These are phyloP conservation scores for Idaea dimidiata DNA, from an alignment of 2,888 invertebrate genomes.

Conservation along the genomic window DNA sequence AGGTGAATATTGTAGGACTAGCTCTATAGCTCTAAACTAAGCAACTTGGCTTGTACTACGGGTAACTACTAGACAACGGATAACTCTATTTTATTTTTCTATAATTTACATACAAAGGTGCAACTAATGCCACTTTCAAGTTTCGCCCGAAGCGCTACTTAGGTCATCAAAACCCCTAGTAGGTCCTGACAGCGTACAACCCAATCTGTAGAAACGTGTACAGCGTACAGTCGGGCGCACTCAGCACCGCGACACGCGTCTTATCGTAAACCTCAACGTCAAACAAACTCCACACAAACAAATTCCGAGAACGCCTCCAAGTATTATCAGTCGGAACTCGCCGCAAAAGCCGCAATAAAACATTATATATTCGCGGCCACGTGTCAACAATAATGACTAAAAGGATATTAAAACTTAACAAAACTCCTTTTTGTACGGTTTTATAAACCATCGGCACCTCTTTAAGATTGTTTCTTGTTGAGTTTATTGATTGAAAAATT, in stretches of 20 bases:
- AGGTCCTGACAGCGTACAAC: neutral
- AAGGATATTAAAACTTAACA: slow-evolving; percentile 17
- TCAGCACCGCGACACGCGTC: slow-evolving; percentile 13
- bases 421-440: slow-evolving; percentile 51
- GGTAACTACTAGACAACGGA: too few species aligned
- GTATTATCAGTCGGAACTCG: slow-evolving; percentile 69
- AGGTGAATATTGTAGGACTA: too few species aligned
- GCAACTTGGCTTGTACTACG: too few species aligned
- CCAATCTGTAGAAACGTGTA: neutral
- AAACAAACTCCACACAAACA: slow-evolving; percentile 35
- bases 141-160: too few species aligned
- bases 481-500: slow-evolving; percentile 37
- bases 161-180: too few species aligned
- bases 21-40: too few species aligned
- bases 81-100: too few species aligned
- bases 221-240: neutral
- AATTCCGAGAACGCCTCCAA: slow-evolving; percentile 73
- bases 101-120: too few species aligned
- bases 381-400: slow-evolving; percentile 74
- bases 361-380: slow-evolving; percentile 78
- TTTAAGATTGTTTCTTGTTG: slow-evolving; percentile 48
- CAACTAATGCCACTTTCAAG: too few species aligned
- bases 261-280: slow-evolving; percentile 23
- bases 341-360: slow-evolving; percentile 75
- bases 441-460: slow-evolving; percentile 68